Base-by-base conservation (phyloP, 2,113 vertebrate genomes). In the Petroica traversi region DNA sequence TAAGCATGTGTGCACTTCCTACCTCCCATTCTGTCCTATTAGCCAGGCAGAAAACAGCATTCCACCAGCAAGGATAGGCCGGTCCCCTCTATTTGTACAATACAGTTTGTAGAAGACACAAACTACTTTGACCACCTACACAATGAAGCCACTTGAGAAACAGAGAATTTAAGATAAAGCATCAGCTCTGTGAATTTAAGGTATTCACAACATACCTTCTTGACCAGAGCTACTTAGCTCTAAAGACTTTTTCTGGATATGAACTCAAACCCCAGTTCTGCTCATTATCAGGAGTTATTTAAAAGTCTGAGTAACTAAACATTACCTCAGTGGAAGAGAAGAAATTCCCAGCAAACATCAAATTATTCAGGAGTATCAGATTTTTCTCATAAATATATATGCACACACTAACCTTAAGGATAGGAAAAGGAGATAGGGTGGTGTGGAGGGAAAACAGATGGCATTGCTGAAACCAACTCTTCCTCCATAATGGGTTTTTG, bases 1-100 rank as follows among this genome's bases (percentile, higher is more conserved):
- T 2, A 40, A 67, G 28, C 17, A 11, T 0, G 0, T 2, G 12
- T 5, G 12, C 8, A 31, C 43, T 83, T 93, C 71, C 31, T 5
- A 75, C 23, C 2, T 20, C 26, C 26, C 8, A 2, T n/a, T 38
- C 66, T 45, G 12, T 24, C 22, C 8, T 1, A 3, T 11, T 16
- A 62, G 14, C 49, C 55, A 55, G 13, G 7, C 7, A 51, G 29
- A 83, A 93, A 55, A 38, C 3, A 16, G 9, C 15, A 45, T 24
- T 34, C 33, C 36, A 79, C 18, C n/a, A 66, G 13, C 19, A 59
- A 58, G 9, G 19, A 16, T 0, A 29, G 29, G 5, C 46, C 36
- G 2, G 4, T 22, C n/a, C 51, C 8, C 24, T 73, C 29, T 5
- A 7, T 6, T 63, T 19, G 6, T 25, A 31, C 48, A 62, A 40